Evolutionary conservation across 2,113 vertebrate species (phyloP).

Genomic region (Passer montanus): DNA sequence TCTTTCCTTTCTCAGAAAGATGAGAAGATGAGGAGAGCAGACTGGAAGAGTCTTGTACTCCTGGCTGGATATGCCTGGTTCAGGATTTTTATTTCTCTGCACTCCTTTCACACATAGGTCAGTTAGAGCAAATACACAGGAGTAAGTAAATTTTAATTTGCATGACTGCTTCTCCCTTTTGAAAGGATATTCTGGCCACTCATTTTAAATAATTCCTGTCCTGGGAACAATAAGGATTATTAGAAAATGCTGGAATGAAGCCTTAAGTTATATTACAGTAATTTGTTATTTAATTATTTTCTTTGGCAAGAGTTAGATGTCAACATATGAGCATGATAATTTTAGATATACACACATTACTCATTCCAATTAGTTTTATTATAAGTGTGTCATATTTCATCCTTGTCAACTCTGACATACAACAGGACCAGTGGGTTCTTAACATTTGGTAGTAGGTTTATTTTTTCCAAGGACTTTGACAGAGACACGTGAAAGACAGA

Average conservation of each 20-base stretch:
- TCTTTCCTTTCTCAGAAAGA: not conserved
- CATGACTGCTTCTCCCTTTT: not conserved
- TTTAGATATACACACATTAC: not conserved
- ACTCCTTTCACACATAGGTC: not conserved
- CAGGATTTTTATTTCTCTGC: not conserved
- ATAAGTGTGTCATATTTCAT: constrained; percentile 27
- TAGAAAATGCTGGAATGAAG: constrained; percentile 3
- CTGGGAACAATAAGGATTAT: not conserved
- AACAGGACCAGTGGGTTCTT: not conserved
- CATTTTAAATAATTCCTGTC: not conserved
- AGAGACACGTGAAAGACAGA: constrained; percentile 16
- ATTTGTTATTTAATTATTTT: constrained; percentile 19
- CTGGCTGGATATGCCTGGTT: not conserved
- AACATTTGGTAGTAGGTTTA: not conserved
- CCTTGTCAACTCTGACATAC: not conserved
- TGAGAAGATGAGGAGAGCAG: not conserved
- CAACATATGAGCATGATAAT: not conserved
- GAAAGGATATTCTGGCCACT: not conserved
- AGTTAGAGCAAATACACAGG: not conserved
- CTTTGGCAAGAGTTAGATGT: not conserved
- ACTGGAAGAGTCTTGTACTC: not conserved
- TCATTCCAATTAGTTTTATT: constrained; percentile 24
- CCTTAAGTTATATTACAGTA: not conserved
- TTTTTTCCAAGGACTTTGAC: constrained; percentile 31
- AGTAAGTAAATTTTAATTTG: not conserved